Evolutionary conservation across 1,140 invertebrate genomes (phyloP), one percentile per base, ranked within the genome.

Genomic region (Cherax destructor): DNA sequence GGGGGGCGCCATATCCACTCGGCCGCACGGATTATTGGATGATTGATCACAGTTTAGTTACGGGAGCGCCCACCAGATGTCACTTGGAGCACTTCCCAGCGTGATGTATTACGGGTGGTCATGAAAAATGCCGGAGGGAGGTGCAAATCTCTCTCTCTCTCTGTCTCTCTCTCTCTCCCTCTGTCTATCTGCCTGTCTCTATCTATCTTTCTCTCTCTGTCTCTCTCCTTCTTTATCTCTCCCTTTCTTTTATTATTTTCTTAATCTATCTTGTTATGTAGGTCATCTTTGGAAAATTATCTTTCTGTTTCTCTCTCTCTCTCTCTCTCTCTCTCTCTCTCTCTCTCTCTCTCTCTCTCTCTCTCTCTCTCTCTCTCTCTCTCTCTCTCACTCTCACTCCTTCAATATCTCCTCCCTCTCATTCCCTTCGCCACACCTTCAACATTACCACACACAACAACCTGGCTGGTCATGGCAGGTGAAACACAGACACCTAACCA

Each of bases 11-110:
- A 84, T 84, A 84, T 77, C 88, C 88, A 90, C 88, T 90, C 88
- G 69, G 72, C 80, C 56, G 41, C 50, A 47, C 65, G 88, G 88
- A 76, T 90, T 90, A 90, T 78, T 77, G 88, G 81, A 90, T 90
- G 88, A 90, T 84, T 83, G 88, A 90, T 90, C 69, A 90, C 88
- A 90, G 72, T 90, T 90, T 90, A 90, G 88, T 90, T 90, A 90
- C 88, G 88, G 88, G 80, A 90, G 88, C 88, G 81, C 24, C 88
- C 88, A 84, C 88, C 88, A 90, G 88, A 78, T 90, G 88, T 90
- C 88, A 90, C 88, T 83, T 76, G 65, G 52, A 78, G 80, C 88
- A 90, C 88, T 90, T 90, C 88, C 88, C 65, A 69, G 80, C 47
- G 88, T 90, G 88, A 90, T 90, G 88, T 90, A 90, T 90, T 80